Base-by-base conservation (phyloP, 1,140 invertebrate genomes). In the Drosophila erecta region DNA sequence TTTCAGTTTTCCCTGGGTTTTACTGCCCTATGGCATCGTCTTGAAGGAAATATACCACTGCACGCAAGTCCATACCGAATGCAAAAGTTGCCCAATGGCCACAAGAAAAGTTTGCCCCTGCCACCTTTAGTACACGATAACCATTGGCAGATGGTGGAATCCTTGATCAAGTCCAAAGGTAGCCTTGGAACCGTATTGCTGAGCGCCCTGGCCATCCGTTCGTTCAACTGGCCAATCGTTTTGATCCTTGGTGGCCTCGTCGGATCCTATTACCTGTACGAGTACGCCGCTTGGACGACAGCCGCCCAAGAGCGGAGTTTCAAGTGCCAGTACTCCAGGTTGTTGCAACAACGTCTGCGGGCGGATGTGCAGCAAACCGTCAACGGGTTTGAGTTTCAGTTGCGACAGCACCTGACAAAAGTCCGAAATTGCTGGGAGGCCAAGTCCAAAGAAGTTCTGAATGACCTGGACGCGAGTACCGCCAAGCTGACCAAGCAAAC, bases 201-300 rank as follows among this genome's bases (percentile, higher is more conserved):
- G 14, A 95, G 95, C 44, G 97, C 97, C 64, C 94, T 98, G 92
- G 96, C 97, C 86, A 94, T 98, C 51, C 98, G 99, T 93, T 98
- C 97, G 22, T 96, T 99, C 56, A 98, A 98, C 0, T 99, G 98
- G 98, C 95, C 97, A 70, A 94, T 98, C 6, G 95, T 99, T 57
- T 95, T 95, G 2, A 94, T 96, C 3, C 95, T 96, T 30, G 96
- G 96, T 73, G 94, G 95, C 27, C 86, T 98, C 44, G 98, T 99
- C 93, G 96, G 97, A 57, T 94, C 96, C 65, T 93, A 99, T 7
- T 99, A 99, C 93, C 91, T 96, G 4, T 99, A 99, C 92, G 98
- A 99, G 93, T 94, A 98, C 60, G 93, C 99, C n/a, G 98, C 98
- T 3, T 99, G 98, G 98, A 99, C 98, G 14, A 98, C 96, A 65